Conservation (phyloP, 2,113 vertebrate genomes). For the Riparia riparia region DNA sequence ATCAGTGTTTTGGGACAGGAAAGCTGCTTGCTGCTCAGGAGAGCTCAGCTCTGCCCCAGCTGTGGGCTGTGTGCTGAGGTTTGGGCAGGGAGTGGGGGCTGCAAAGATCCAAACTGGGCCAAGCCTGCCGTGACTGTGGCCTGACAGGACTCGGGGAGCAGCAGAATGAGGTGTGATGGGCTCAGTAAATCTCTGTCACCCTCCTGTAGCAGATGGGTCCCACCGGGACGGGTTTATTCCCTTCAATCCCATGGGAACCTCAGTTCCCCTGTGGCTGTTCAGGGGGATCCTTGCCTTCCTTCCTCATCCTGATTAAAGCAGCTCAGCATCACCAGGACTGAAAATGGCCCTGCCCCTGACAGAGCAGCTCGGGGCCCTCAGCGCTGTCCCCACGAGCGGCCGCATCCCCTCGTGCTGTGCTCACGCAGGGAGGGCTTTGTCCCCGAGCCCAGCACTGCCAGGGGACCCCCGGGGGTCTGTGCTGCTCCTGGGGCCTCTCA, state of each 20-base stretch:
- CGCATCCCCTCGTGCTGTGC: fast-evolving
- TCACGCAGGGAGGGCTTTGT: fast-evolving
- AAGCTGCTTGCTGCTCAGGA: not conserved
- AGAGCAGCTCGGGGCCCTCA: not conserved
- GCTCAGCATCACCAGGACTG: fast-evolving
- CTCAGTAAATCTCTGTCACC: not conserved
- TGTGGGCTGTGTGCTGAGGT: not conserved
- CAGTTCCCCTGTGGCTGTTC: not conserved
- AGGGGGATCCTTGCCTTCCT: not conserved
- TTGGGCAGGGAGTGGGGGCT: not conserved
- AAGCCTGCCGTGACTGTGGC: not conserved
- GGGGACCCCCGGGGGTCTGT: not conserved
- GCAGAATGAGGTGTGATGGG: not conserved
- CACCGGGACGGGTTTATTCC: not conserved
- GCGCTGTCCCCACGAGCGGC: fast-evolving
- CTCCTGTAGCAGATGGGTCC: not conserved
- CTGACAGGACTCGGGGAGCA: not conserved
- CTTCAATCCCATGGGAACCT: not conserved
- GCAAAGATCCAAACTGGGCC: not conserved
- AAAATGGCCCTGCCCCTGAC: not conserved
- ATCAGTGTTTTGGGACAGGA: not conserved
- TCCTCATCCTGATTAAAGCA: not conserved
- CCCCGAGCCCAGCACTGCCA: not conserved
- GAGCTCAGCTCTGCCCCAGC: not conserved
- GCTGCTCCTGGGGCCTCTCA: not conserved